Conservation (phyloP, 2,888 invertebrate species). For the Epirrhoe alternata region DNA sequence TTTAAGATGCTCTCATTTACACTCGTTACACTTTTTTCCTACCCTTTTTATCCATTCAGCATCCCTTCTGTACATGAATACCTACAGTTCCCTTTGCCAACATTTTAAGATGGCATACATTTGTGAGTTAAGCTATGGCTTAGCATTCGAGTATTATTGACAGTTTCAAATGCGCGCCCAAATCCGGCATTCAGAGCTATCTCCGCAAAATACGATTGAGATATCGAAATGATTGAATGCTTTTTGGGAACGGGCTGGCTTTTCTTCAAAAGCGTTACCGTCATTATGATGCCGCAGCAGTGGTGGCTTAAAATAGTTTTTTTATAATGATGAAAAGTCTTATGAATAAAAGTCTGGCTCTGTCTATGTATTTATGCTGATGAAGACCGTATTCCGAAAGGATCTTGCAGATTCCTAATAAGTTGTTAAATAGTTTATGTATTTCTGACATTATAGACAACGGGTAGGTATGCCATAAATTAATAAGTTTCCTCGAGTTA, state of each 20-base stretch:
- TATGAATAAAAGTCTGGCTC: no score
- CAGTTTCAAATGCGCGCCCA: constrained; percentile 5
- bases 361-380: no score
- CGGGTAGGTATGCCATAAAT: no score
- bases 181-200: background rate
- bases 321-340: no score
- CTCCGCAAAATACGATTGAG: constrained; percentile 2
- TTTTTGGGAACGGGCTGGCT: background rate
- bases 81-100: background rate
- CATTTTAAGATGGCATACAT: background rate
- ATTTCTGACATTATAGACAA: no score
- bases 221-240: constrained; percentile 7
- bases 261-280: background rate
- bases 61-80: background rate
- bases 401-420: no score
- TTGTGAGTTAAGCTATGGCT: constrained; percentile 1
- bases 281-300: background rate
- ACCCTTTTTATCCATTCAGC: background rate
- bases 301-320: background rate
- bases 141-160: constrained; percentile 7
- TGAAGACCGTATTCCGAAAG: no score
- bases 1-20: no score
- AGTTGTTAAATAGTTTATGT: no score
- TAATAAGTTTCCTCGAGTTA: no score
- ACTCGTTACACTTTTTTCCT: background rate